phyloP scores from a whole-genome alignment of 2,888 invertebrate species.

The Euzetes globulus region DNA sequence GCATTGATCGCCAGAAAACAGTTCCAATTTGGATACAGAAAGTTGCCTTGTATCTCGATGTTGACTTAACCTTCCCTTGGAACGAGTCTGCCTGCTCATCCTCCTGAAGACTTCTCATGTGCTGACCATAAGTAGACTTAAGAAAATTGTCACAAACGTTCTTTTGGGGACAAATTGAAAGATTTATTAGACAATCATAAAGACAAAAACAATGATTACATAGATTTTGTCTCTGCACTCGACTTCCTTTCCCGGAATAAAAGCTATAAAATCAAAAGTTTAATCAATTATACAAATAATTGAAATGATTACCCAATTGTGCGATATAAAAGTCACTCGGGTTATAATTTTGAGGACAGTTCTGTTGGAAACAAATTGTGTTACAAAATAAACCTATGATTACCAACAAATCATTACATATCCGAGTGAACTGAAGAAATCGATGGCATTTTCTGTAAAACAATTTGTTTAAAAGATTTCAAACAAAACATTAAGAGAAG shows the following conservation, averaged over 20 bases:
- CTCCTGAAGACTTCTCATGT: neutral
- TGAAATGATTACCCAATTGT: constrained; percentile 51
- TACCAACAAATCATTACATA: neutral
- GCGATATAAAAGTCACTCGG: constrained; percentile 52
- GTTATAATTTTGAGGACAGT: constrained; percentile 50
- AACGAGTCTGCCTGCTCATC: neutral
- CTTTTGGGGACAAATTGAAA: neutral
- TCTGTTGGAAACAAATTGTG: constrained; percentile 37
- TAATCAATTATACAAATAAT: constrained; percentile 38
- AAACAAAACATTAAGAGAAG: neutral
- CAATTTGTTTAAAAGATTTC: neutral
- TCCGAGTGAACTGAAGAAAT: constrained; percentile 45
- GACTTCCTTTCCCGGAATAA: constrained; percentile 69
- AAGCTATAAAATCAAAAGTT: constrained; percentile 47
- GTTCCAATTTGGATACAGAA: constrained; percentile 83
- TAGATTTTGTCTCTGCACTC: constrained; percentile 65
- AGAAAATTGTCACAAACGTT: neutral
- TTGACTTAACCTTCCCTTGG: neutral
- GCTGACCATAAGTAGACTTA: neutral
- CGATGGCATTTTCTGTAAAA: neutral
- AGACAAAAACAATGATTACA: neutral
- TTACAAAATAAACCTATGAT: neutral
- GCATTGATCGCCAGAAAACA: constrained; percentile 81
- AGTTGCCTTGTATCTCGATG: constrained; percentile 61
- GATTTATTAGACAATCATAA: neutral